Base-by-base conservation (phyloP, 2,888 invertebrate genomes). In the Sesia bembeciformis region DNA sequence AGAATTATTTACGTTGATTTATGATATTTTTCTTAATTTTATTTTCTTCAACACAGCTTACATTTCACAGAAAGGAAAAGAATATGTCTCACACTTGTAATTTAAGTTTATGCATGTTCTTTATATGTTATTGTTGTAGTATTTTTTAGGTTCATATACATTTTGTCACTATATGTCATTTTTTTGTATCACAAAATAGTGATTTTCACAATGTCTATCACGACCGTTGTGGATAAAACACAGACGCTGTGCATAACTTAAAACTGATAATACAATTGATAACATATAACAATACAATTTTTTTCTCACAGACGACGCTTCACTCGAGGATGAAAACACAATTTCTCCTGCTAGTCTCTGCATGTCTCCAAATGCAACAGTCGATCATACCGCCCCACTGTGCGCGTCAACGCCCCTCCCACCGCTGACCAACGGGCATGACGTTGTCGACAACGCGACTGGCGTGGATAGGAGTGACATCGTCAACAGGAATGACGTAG, bases 261-360 rank as follows among this genome's bases (percentile, higher is more conserved):
- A 23, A 23, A 23, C 23, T 23, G 23, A 23, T 23, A 23, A 23
- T 23, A 23, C 23, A 23, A 23, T 23, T 23, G 23, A 23, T 1
- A 23, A 23, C 23, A 23, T 23, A 23, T 23, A 23, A 23, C 23
- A 23, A 23, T 23, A 23, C 23, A 23, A 2, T 23, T 23, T 23
- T 23, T 23, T 23, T 23, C 23, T 23, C 23, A 64, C 75, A 87
- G 87, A 81, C 60, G 84, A 79, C 2, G 66, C 68, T 40, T 81
- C 85, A 0, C 74, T 74, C 75, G 84, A 81, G 58, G 84, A 83
- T n/a, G 85, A 88, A 56, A 74, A 76, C 57, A 86, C 88, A 6
- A 70, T 85, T 4, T 88, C 88, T 0, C 84, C 86, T 0, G 86
- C 86, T 4, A 88, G 88, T 41, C 66, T 86, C 0, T 85, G 86